These are phyloP conservation scores for Heterotis niloticus DNA, from an alignment of 2,113 vertebrate species.

Conservation along the genomic window DNA sequence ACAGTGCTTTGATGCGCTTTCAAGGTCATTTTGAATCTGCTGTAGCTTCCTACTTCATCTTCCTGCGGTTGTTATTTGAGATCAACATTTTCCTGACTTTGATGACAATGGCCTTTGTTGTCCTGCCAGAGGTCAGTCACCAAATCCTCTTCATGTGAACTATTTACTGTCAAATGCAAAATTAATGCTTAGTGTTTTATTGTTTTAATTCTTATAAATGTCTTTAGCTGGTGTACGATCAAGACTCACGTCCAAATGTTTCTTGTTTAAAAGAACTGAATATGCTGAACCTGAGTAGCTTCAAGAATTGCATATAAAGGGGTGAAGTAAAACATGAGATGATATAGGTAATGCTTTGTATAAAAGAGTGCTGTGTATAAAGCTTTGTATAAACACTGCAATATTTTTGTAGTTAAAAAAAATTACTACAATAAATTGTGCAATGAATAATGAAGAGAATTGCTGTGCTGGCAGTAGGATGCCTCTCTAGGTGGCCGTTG, in stretches of 20 bases:
- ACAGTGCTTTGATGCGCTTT: slow-evolving; percentile 9
- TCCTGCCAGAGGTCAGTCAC: slow-evolving; percentile 84
- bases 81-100: slow-evolving; percentile 90
- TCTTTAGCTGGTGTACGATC: too few relatives aligned
- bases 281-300: too few relatives aligned
- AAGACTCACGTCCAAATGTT: too few relatives aligned
- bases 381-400: too few relatives aligned
- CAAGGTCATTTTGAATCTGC: slow-evolving; percentile 96
- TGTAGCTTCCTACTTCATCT: slow-evolving; percentile 96
- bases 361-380: too few relatives aligned
- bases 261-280: too few relatives aligned
- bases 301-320: too few relatives aligned
- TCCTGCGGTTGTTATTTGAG: slow-evolving; percentile 92
- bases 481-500: not conserved
- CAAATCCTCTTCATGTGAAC: not conserved
- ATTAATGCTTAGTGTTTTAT: too few relatives aligned
- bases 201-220: too few relatives aligned
- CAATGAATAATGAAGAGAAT: not conserved
- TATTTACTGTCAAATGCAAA: too few relatives aligned
- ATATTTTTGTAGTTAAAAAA: not conserved
- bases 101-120: slow-evolving; percentile 89
- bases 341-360: too few relatives aligned
- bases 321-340: too few relatives aligned
- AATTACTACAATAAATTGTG: not conserved
- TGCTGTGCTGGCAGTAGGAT: not conserved